phyloP scores from a whole-genome alignment of 64 coral and sea anemone genomes.

The Astreopora myriophthalma region DNA sequence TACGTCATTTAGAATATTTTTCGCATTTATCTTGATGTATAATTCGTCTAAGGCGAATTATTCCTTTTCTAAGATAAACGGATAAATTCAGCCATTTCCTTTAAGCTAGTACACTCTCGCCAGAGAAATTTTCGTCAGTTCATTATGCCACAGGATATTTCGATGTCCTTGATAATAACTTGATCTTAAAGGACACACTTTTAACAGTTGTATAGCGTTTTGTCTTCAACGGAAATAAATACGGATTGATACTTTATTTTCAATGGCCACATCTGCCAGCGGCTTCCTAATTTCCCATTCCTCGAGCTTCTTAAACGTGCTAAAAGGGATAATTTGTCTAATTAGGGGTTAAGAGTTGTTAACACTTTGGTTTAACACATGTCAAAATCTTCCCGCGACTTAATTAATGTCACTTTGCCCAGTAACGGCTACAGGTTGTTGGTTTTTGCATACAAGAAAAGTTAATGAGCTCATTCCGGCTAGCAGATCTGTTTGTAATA shows the following conservation, averaged over 20 bases:
- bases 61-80: too few relatives aligned
- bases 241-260: not conserved
- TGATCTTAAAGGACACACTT: too few relatives aligned
- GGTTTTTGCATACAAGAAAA: not conserved
- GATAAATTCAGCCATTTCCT: too few relatives aligned
- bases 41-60: too few relatives aligned
- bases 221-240: too few relatives aligned
- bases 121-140: too few relatives aligned
- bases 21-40: too few relatives aligned
- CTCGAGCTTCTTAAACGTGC: not conserved
- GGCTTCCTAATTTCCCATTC: not conserved
- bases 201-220: too few relatives aligned
- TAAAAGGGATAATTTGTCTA: not conserved
- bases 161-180: too few relatives aligned
- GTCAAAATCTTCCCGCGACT: not conserved
- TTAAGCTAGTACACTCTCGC: too few relatives aligned
- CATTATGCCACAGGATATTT: too few relatives aligned
- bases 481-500: not conserved
- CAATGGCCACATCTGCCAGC: not conserved
- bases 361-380: not conserved
- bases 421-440: conserved; percentile 40
- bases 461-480: not conserved
- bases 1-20: too few relatives aligned
- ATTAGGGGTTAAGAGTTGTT: not conserved
- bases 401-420: not conserved